phyloP scores from a whole-genome alignment of 1,140 invertebrate genomes.

The Drosophila arizonae region DNA sequence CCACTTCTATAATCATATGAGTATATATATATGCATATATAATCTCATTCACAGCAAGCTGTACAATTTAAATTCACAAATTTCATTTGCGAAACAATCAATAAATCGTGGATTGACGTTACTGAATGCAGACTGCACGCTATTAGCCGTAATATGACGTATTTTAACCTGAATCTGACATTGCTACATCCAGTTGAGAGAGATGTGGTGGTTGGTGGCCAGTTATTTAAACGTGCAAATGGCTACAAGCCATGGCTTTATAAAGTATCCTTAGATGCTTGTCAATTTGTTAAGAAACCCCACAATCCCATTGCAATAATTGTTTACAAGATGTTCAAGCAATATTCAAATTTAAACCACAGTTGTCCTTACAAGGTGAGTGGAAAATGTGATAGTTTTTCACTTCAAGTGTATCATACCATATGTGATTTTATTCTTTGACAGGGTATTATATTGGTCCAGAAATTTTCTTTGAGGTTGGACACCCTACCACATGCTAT shows the following conservation, averaged over 20 bases:
- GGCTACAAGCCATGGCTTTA: conserved; percentile 21
- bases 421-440: no score
- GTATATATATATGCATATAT: no score
- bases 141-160: conserved; percentile 9
- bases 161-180: conserved; percentile 5
- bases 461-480: background rate
- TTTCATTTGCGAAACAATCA: background rate
- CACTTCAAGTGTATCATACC: background rate
- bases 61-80: conserved; percentile 4
- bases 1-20: no score
- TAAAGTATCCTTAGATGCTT: conserved; percentile 6
- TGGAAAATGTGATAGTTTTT: background rate
- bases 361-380: conserved; percentile 16
- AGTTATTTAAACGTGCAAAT: conserved; percentile 14
- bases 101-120: background rate
- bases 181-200: background rate
- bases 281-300: conserved; percentile 5
- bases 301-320: conserved; percentile 15
- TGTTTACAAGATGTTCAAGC: background rate
- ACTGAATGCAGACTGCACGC: conserved; percentile 6
- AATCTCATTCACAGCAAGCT: background rate
- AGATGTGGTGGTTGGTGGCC: background rate
- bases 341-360: conserved; percentile 14
- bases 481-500: conserved; percentile 1
- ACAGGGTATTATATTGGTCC: conserved; percentile 1